phyloP scores from a whole-genome alignment of 2,113 vertebrate species.

The Daphoenositta chrysoptera region DNA sequence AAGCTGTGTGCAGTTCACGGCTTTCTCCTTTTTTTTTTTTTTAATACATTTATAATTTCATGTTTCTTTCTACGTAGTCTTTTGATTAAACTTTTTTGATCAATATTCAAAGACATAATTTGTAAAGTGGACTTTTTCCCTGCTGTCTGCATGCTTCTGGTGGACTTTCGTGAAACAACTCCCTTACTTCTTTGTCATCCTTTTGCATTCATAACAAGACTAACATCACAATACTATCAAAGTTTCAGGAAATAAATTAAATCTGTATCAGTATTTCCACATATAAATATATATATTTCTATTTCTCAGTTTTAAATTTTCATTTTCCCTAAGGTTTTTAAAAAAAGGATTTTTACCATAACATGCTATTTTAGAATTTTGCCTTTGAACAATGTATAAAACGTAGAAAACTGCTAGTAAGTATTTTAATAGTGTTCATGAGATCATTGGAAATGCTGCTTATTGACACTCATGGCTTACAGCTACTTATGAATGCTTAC shows the following conservation, averaged over 20 bases:
- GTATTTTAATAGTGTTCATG: neutral
- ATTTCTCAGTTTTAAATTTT: neutral
- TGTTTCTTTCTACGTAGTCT: neutral
- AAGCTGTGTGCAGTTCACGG: neutral
- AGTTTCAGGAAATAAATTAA: neutral
- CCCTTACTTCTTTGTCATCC: neutral
- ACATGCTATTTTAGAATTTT: neutral
- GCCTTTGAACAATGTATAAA: neutral
- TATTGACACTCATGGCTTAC: neutral
- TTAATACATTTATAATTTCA: neutral
- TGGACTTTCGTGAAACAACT: fast-evolving
- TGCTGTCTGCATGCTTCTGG: neutral
- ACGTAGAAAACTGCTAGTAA: neutral
- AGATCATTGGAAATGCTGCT: neutral
- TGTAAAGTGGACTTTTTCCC: neutral
- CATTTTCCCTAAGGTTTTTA: neutral
- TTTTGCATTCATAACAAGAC: neutral
- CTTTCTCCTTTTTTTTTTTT: neutral
- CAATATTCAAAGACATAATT: neutral
- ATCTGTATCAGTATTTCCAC: neutral
- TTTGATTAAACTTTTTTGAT: neutral
- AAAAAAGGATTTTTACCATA: neutral
- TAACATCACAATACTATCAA: neutral
- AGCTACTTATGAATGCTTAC: neutral
- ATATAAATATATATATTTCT: neutral